Evolutionary conservation across 2,888 invertebrate genomes (phyloP), one percentile per base, ranked within the genome.

Genomic region (Dorcus parallelipipedus): DNA sequence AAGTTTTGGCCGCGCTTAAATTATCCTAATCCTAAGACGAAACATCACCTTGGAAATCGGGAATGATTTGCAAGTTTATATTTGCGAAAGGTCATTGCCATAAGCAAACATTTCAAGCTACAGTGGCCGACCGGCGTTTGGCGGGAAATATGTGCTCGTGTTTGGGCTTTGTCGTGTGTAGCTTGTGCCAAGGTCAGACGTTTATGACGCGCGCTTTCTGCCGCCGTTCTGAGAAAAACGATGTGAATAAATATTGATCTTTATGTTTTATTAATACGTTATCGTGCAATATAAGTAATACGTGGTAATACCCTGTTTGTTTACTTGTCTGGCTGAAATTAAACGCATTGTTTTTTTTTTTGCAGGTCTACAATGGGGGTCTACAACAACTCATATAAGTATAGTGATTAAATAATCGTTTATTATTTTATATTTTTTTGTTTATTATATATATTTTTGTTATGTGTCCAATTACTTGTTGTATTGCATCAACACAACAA

Each of bases 341-440:
- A 10, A 17, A 48, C n/a, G 20, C 20, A 17, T 20, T 8, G 6
- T 54, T 38, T 38, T 54, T 20, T 52, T 43, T 61, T 62, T 72
- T 73, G 33, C 66, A 72, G 74, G 71, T 72, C 68, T 74, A 73
- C 71, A 73, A 76, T 76, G 76, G 75, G 74, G 75, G 73, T 68
- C 64, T 64, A 66, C 66, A 67, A 66, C 59, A 66, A 61, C 49
- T 63, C 62, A 52, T 68, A 62, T 56, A 67, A 68, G 67, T 69
- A 66, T 68, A 74, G 68, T 69, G 66, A 56, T 59, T 47, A 56
- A 47, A 54, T 41, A 57, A 58, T 41, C 33, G 47, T 41, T 49
- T 55, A 61, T 53, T 56, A 61, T 51, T 41, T 54, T 53, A 33
- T 43, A 52, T 41, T 60, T 61, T 67, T 61, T 67, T 65, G 56